phyloP scores from a whole-genome alignment of 2,888 invertebrate species.

The Lepidonotus clava region DNA sequence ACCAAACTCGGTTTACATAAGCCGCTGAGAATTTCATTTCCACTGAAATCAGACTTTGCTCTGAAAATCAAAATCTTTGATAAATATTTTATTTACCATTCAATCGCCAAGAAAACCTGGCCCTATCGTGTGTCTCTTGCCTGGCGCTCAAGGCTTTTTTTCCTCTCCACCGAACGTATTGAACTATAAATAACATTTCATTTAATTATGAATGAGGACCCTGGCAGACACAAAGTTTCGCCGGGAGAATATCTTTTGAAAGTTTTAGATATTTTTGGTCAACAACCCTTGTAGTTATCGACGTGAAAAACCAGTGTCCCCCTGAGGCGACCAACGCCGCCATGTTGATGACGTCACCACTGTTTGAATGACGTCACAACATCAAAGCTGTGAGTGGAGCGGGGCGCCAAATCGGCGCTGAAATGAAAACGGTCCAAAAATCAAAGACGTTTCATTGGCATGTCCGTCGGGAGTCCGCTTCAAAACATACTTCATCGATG shows the following conservation, averaged over 20 bases:
- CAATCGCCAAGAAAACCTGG: too few relatives aligned
- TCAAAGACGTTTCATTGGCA: slow-evolving; percentile 9
- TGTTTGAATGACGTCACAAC: neutral
- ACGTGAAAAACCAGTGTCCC: neutral
- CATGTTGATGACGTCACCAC: neutral
- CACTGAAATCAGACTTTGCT: too few relatives aligned
- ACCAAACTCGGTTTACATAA: too few relatives aligned
- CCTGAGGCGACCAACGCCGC: neutral
- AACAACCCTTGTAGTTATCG: neutral
- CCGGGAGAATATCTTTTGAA: neutral
- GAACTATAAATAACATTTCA: neutral
- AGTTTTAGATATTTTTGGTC: slow-evolving; percentile 4
- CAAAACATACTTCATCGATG: neutral
- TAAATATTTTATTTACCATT: too few relatives aligned
- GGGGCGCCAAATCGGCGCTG: neutral
- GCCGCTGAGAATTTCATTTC: too few relatives aligned
- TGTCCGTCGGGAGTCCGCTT: neutral
- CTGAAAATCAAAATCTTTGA: too few relatives aligned
- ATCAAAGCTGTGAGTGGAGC: neutral
- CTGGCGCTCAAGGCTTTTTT: too few relatives aligned
- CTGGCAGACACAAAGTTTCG: neutral
- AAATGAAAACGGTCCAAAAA: slow-evolving; percentile 24
- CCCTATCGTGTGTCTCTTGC: too few relatives aligned
- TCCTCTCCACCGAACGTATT: too few relatives aligned
- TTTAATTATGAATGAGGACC: neutral